phyloP scores from a whole-genome alignment of 2,888 invertebrate genomes.

The Catotricha subobsoleta region DNA sequence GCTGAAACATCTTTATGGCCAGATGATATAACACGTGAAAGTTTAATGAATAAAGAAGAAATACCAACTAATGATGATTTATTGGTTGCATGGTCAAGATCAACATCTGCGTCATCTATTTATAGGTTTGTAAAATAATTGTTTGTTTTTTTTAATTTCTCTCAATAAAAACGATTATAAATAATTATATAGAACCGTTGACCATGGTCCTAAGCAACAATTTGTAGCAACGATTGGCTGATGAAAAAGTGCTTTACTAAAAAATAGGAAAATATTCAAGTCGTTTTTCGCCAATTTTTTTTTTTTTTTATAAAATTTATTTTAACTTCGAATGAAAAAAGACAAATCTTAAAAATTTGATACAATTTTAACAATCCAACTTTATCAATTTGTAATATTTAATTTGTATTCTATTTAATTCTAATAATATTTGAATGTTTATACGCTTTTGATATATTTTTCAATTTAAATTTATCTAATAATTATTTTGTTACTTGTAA shows the following conservation, averaged over 20 bases:
- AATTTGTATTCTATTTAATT: no score
- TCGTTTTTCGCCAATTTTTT: no score
- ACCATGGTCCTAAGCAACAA: constrained; percentile 41
- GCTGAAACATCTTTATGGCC: constrained; percentile 51
- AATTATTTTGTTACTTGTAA: no score
- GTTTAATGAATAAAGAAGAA: constrained; percentile 39
- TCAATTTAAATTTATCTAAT: no score
- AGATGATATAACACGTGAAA: constrained; percentile 53
- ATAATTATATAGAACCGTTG: constrained; percentile 31
- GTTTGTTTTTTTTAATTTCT: neutral
- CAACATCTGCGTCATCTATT: constrained; percentile 40
- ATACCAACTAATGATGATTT: constrained; percentile 41
- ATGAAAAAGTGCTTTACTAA: neutral
- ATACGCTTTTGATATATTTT: no score
- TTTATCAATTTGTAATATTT: no score
- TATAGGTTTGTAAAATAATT: constrained; percentile 30
- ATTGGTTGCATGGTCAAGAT: constrained; percentile 42
- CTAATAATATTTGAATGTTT: no score
- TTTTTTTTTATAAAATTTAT: no score
- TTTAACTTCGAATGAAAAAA: no score
- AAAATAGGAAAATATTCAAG: no score
- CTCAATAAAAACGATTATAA: neutral
- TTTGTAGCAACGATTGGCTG: constrained; percentile 34
- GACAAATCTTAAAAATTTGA: no score
- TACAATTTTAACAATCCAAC: no score